Base-by-base conservation (phyloP, 2,113 vertebrate genomes). In the Alouatta palliata region DNA sequence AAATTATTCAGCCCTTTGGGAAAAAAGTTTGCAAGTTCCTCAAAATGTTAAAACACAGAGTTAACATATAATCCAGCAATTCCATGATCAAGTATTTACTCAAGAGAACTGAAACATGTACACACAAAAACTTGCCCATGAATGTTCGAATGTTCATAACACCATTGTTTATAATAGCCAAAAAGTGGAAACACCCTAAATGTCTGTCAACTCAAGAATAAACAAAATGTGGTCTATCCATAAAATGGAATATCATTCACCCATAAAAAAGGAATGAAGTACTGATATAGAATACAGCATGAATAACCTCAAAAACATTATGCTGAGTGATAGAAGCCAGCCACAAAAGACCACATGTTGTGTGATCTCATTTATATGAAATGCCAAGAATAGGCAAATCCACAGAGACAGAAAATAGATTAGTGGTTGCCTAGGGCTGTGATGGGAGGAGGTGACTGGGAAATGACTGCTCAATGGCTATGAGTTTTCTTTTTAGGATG, bases 21-120 rank as follows among this genome's bases (percentile, higher is more conserved):
- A 25, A 54, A 87, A 79, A 54, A 92, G 9, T 47, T 95, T 73
- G 8, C 11, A 81, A 82, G 21, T 54, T 92, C 23, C 30, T 81
- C 82, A 91, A 81, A 95, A 86, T 95, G 27, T 80, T 81, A 92
- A 86, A 86, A 91, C 52, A 73, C 47, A 95, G 27, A 49, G 52
- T 87, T 81, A 86, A 40, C 40, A 87, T 52, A 52, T 43, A 92
- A 87, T 20, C 52, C 30, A 87, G 43, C 14, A 86, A 91, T 80
- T 85, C 61, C 32, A 85, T n/a, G 79, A 58, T 47, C 43, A 87
- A 56, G 52, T 87, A 82, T 73, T 87, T 81, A 81, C 9, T 35
- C 35, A 73, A 71, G n/a, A 80, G 52, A 89, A 90, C 79, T 27
- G 17, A 90, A 81, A 80, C 43, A 73, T 52, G 19, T n/a, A 76